Percentiles rank a stretch among this genome's conserved stretches.
These are phyloP conservation scores for Athripsodes cinereus DNA, from an alignment of 2,888 invertebrate genomes.

Conservation along the genomic window DNA sequence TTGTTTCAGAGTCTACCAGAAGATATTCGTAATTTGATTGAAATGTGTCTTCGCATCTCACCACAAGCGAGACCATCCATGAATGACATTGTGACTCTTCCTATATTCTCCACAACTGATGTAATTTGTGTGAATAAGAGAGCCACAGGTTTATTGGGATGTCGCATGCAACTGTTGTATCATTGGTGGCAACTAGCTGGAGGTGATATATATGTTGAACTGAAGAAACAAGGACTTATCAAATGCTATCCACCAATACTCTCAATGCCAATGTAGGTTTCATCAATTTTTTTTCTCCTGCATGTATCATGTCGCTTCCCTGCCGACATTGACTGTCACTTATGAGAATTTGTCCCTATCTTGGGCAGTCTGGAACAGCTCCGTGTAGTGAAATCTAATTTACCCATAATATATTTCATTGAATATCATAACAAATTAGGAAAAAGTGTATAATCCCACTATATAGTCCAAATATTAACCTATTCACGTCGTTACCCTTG, in stretches of 20 bases:
- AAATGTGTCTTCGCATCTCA: constrained; percentile 64
- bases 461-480: too few relatives aligned
- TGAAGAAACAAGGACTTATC: constrained; percentile 86
- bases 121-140: constrained; percentile 41
- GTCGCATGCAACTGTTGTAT: constrained; percentile 76
- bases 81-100: constrained; percentile 50
- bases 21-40: constrained; percentile 56
- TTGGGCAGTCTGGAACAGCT: too few relatives aligned
- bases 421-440: too few relatives aligned
- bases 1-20: constrained; percentile 51
- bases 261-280: constrained; percentile 64
- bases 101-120: constrained; percentile 46
- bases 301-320: too few relatives aligned
- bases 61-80: constrained; percentile 53
- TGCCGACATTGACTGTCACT: too few relatives aligned
- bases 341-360: too few relatives aligned
- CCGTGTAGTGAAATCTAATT: too few relatives aligned
- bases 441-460: too few relatives aligned
- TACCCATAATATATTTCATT: too few relatives aligned
- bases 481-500: too few relatives aligned
- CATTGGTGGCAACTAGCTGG: constrained; percentile 95
- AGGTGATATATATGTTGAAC: constrained; percentile 84
- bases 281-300: too few relatives aligned
- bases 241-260: constrained; percentile 78
- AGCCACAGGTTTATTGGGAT: constrained; percentile 42